These are phyloP conservation scores for Brachyopa scutellaris DNA, from an alignment of 2,888 invertebrate species.

Conservation along the genomic window DNA sequence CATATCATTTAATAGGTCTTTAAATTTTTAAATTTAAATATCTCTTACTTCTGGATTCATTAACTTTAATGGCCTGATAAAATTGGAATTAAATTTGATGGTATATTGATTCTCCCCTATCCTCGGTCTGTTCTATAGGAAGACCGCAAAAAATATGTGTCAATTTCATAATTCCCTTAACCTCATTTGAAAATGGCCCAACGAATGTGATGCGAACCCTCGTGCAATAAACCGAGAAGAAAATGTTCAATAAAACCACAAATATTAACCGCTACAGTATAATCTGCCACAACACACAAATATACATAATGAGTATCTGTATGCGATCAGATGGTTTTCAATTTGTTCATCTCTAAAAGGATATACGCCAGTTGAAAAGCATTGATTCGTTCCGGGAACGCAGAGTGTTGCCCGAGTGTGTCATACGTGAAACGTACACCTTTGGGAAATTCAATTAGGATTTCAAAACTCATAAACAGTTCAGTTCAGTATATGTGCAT, in stretches of 20 bases:
- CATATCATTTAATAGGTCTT: too few species aligned
- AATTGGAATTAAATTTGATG: too few species aligned
- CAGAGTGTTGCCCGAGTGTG: constrained; percentile 4
- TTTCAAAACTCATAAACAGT: constrained; percentile 65
- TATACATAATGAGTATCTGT: constrained; percentile 34
- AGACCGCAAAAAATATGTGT: too few species aligned
- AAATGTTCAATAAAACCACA: constrained; percentile 55
- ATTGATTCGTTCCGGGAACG: constrained; percentile 41
- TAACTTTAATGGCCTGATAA: too few species aligned
- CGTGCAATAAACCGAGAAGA: constrained; percentile 24
- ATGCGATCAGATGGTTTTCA: constrained; percentile 51
- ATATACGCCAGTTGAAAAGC: background rate
- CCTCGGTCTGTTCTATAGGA: too few species aligned
- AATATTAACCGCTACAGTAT: constrained; percentile 45
- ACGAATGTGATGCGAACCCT: background rate
- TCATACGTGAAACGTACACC: constrained; percentile 46
- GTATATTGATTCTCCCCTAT: too few species aligned
- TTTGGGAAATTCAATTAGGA: constrained; percentile 69
- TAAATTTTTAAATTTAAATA: too few species aligned
- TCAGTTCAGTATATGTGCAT: background rate
- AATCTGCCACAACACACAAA: constrained; percentile 44
- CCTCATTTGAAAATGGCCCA: background rate
- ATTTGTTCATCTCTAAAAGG: constrained; percentile 14
- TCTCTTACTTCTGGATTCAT: too few species aligned
- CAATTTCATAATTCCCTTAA: too few species aligned